Evolutionary conservation across 2,888 invertebrate genomes (phyloP), one percentile per base, ranked within the genome.

Genomic region (Ennomos quercinarius): DNA sequence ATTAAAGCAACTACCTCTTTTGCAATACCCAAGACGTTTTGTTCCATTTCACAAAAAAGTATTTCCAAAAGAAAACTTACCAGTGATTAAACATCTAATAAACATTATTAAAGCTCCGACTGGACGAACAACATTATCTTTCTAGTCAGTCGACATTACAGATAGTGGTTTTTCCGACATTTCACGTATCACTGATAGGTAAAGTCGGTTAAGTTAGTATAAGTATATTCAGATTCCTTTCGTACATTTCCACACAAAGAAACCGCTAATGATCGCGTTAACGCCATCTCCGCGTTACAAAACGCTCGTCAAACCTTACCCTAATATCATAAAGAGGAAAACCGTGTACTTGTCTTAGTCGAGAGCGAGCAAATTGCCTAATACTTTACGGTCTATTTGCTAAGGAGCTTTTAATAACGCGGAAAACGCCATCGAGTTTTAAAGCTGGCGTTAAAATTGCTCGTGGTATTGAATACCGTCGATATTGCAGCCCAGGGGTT

Each of bases 331-430:
- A 56, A 61, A 61, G 51, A 61, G 60, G 60, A 39, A 61, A 61
- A 61, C 47, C 51, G 43, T 61, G 60, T 61, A 46, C 55, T 51
- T 56, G 60, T 61, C 43, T 56, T 52, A 61, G 60, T 39, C 40
- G 46, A 17, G 53, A 55, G 51, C 50, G 51, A 51, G 54, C 51
- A 61, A 61, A 56, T 55, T 46, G 60, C 51, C 60, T 56, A 61
- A 61, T 61, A 56, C 60, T 56, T 61, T 45, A 50, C 60, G 60
- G 41, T 51, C 55, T 61, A 61, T 61, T 61, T 56, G 51, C 47
- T 61, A 61, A 61, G 51, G 39, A 39, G 55, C 55, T 51, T 61
- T 59, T 61, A 55, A 61, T 53, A 53, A 50, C 49, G 52, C 48
- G 60, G 55, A 56, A 55, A 55, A 43, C n/a, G 45, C 44, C 49